These are phyloP conservation scores for Colletes collaris DNA, from an alignment of 2,888 invertebrate species.

Conservation along the genomic window DNA sequence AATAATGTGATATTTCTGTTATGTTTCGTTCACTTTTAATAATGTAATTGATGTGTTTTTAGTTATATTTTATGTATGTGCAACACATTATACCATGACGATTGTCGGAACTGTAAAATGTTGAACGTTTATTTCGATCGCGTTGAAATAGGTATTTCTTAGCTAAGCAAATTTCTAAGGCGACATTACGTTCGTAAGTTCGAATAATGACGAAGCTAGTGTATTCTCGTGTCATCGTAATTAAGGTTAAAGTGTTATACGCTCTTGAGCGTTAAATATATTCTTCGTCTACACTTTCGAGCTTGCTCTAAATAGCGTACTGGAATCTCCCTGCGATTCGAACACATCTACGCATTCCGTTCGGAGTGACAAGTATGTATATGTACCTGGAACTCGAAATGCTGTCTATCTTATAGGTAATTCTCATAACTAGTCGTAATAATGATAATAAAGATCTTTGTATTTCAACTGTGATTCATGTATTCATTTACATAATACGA, in stretches of 20 bases:
- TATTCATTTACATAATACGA: conserved; percentile 17
- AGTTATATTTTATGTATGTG: conserved; percentile 6
- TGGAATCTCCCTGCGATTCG: conserved; percentile 61
- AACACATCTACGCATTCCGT: conserved; percentile 65
- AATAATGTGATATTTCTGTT: conserved; percentile 21
- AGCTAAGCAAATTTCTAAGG: conserved; percentile 12
- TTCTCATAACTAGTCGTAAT: conserved; percentile 47
- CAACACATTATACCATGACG: not conserved
- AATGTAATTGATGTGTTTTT: conserved; percentile 14
- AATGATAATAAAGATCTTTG: conserved; percentile 43
- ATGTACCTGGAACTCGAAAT: conserved; percentile 61
- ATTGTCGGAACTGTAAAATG: conserved; percentile 1
- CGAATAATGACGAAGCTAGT: conserved; percentile 17
- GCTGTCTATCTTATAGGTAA: conserved; percentile 42
- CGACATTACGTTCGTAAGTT: conserved; percentile 22
- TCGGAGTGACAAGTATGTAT: conserved; percentile 63
- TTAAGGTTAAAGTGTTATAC: conserved; percentile 48
- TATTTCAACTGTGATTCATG: conserved; percentile 15
- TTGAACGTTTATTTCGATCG: conserved; percentile 15
- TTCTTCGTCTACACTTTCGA: conserved; percentile 57
- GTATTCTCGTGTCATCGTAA: conserved; percentile 36
- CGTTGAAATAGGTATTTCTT: not conserved
- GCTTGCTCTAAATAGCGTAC: conserved; percentile 66
- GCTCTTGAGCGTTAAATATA: conserved; percentile 50
- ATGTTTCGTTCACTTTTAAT: not conserved